Evolutionary conservation across 2,888 invertebrate genomes (phyloP).

Genomic region (Drosophila barbarae): DNA sequence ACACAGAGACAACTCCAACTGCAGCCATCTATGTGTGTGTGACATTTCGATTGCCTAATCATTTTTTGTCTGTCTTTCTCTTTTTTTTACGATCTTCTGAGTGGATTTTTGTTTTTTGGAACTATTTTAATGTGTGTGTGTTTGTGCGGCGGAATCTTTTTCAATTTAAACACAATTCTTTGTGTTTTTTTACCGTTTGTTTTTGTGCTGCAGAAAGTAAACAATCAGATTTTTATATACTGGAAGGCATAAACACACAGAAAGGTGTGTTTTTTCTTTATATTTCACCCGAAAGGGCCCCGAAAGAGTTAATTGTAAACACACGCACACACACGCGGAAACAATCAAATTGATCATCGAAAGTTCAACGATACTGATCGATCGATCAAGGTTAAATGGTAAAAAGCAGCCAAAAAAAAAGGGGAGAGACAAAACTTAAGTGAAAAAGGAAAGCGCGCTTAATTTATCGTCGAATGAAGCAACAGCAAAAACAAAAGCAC

Average conservation of each 20-base stretch:
- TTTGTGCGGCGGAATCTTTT: conserved; percentile 13
- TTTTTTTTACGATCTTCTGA: conserved; percentile 46
- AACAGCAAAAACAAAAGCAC: conserved; percentile 11
- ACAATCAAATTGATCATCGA: conserved; percentile 54
- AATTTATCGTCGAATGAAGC: conserved; percentile 43
- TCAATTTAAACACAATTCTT: conserved; percentile 26
- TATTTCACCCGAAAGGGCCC: conserved; percentile 16
- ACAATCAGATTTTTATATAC: conserved; percentile 44
- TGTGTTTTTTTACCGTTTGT: conserved; percentile 22
- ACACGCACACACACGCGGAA: conserved; percentile 23
- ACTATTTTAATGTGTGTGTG: conserved; percentile 37
- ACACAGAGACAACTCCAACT: conserved; percentile 13
- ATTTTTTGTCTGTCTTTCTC: conserved; percentile 29
- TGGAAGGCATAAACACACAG: conserved; percentile 28
- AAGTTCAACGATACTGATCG: conserved; percentile 65
- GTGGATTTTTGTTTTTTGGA: conserved; percentile 35
- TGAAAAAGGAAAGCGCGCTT: conserved; percentile 56
- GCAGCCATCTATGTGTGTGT: conserved; percentile 15
- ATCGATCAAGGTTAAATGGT: conserved; percentile 68
- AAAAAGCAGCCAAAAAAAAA: conserved; percentile 35
- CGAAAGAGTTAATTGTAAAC: conserved; percentile 19
- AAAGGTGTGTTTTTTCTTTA: conserved; percentile 1
- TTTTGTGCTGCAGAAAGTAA: conserved; percentile 23
- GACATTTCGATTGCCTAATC: conserved; percentile 59
- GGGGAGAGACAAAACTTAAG: background rate